Base-by-base conservation (phyloP, 2,888 invertebrate genomes). In the Hyles lineata region DNA sequence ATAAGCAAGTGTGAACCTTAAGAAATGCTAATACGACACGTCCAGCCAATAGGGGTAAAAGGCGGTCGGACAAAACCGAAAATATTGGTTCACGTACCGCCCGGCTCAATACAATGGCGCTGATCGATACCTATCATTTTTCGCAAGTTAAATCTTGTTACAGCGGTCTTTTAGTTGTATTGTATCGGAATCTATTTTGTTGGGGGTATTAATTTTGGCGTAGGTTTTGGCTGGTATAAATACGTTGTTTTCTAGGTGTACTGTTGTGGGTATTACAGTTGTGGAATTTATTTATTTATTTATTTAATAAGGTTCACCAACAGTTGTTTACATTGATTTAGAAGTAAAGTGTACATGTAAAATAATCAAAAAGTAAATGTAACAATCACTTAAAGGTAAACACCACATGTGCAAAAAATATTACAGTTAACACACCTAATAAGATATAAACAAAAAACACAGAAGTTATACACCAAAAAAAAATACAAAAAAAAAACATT, bases 11-110 rank as follows among this genome's bases (percentile, higher is more conserved):
- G n/a, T 72, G 73, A 75, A 73, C 73, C 62, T 70, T 72, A 69
- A 71, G 76, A 75, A 72, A 80, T 78, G 81, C 73, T 78, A 81
- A 79, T 80, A 76, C 69, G 61, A 76, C 80, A 81, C 80, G 80
- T 80, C 77, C 72, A 67, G 73, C 76, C 76, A 79, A 79, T 79
- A 80, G 76, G 75, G 72, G 76, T 75, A 75, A 73, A 74, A 75
- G 55, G 32, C 67, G 76, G 72, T 76, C 76, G 78, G 77, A 78
- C 78, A 78, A 77, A 77, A 79, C 78, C 77, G 52, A 75, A 79
- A 77, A 79, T 80, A 79, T 80, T 78, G 78, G 77, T 75, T 69
- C 80, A 79, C 80, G 80, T 79, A 76, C 63, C 55, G 67, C 25
- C 55, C 62, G 63, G 23, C 17, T 35, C 52, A 7, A 32, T 69